A percentile compares a stretch with the other conserved stretches of the same genome.
Conservation (phyloP, 2,113 vertebrate species). For the Cygnus buccinator region DNA sequence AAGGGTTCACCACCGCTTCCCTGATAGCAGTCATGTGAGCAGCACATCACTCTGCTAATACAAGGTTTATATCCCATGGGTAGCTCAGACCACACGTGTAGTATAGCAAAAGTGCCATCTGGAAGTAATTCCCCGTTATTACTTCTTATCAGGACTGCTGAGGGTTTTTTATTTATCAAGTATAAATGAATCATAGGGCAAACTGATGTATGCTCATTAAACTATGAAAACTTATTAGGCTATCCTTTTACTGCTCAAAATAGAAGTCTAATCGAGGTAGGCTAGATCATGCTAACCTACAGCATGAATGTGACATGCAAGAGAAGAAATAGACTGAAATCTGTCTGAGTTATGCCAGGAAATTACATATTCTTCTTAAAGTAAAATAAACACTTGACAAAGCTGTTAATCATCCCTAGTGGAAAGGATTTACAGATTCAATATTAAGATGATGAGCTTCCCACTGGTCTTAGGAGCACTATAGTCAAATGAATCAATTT, state of each 20-base stretch:
- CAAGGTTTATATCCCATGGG: neutral
- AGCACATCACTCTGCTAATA: neutral
- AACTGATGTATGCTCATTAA: slow-evolving; percentile 75
- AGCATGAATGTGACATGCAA: slow-evolving; percentile 59
- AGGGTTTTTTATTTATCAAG: slow-evolving; percentile 73
- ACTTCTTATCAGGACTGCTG: slow-evolving; percentile 72
- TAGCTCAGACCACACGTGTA: slow-evolving; percentile 65
- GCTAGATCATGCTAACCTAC: slow-evolving; percentile 71
- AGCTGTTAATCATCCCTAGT: slow-evolving; percentile 83
- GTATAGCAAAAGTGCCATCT: slow-evolving; percentile 73
- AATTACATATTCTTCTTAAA: slow-evolving; percentile 83
- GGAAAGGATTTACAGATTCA: slow-evolving; percentile 83
- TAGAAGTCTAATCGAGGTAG: slow-evolving; percentile 75
- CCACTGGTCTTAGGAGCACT: slow-evolving; percentile 79
- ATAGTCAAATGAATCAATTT: slow-evolving; percentile 82
- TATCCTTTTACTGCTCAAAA: slow-evolving; percentile 67
- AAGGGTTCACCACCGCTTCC: neutral
- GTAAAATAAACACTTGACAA: slow-evolving; percentile 85
- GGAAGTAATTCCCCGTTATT: slow-evolving; percentile 78
- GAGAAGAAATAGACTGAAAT: slow-evolving; percentile 67
- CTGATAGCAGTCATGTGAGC: neutral
- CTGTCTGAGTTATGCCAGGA: slow-evolving; percentile 73
- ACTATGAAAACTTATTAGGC: slow-evolving; percentile 73
- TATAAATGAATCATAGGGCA: slow-evolving; percentile 76
- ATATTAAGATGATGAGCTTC: slow-evolving; percentile 83